phyloP scores from a whole-genome alignment of 2,888 invertebrate genomes.

The Ligdia adustata region DNA sequence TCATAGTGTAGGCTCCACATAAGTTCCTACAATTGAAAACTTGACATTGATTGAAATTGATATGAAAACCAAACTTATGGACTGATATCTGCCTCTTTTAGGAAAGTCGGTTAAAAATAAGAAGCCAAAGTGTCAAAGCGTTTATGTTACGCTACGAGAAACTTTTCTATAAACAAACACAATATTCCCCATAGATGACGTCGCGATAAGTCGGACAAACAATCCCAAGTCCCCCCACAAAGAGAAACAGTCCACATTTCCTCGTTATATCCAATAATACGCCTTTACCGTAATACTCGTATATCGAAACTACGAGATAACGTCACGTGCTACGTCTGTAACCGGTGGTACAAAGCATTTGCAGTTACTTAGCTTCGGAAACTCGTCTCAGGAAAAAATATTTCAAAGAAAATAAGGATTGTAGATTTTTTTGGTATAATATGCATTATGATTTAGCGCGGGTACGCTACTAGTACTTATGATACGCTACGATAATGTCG shows the following conservation, averaged over 20 bases:
- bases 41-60: too few relatives aligned
- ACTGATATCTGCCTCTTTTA: neutral
- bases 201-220: slow-evolving; percentile 21
- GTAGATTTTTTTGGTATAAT: too few relatives aligned
- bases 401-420: too few relatives aligned
- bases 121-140: neutral
- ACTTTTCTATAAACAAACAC: too few relatives aligned
- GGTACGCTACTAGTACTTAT: too few relatives aligned
- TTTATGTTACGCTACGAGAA: neutral
- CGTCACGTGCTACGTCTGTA: slow-evolving; percentile 34
- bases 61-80: too few relatives aligned
- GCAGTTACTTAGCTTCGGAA: neutral
- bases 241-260: slow-evolving; percentile 29
- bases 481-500: too few relatives aligned
- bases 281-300: slow-evolving; percentile 37
- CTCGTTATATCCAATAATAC: slow-evolving; percentile 37
- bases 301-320: slow-evolving; percentile 33
- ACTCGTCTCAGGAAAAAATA: too few relatives aligned
- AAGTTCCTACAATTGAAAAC: too few relatives aligned
- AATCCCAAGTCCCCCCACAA: slow-evolving; percentile 28
- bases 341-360: slow-evolving; percentile 2
- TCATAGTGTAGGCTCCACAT: too few relatives aligned
- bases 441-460: too few relatives aligned
- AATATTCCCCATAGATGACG: slow-evolving; percentile 11
- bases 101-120: neutral